A percentile compares a stretch with the other conserved stretches of the same genome.
These are phyloP conservation scores for Vulpes lagopus DNA, from an alignment of 2,113 vertebrate species.

Conservation along the genomic window DNA sequence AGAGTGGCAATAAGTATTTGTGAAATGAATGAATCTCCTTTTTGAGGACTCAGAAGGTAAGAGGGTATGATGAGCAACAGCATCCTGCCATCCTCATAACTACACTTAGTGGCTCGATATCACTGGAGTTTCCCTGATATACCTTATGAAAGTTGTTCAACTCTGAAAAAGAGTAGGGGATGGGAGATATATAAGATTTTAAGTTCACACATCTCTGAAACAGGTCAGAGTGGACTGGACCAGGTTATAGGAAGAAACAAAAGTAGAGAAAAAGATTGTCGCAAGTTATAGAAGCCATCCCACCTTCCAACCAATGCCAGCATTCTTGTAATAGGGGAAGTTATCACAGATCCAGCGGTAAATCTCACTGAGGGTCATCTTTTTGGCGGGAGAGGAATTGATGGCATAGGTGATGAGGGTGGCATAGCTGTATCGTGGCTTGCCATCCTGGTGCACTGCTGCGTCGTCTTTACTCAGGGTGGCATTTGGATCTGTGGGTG, in stretches of 20 bases:
- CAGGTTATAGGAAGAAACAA: background rate
- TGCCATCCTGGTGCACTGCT: constrained; percentile 92
- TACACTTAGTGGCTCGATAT: background rate
- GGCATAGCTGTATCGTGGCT: constrained; percentile 98
- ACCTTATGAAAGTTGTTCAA: background rate
- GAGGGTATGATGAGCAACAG: background rate
- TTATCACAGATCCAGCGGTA: constrained; percentile 99
- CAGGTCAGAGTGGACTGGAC: background rate
- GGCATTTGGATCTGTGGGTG: constrained; percentile 89
- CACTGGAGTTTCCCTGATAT: background rate
- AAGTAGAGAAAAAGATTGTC: background rate
- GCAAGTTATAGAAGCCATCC: background rate
- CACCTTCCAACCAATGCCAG: constrained; percentile 98
- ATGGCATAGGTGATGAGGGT: constrained; percentile 98
- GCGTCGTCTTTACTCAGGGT: constrained; percentile 90
- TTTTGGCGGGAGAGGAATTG: constrained; percentile 94
- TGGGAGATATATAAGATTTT: background rate
- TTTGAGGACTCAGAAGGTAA: background rate
- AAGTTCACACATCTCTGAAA: constrained; percentile 7
- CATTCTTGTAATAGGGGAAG: constrained; percentile 96
- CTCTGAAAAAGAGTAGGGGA: background rate
- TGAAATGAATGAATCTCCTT: constrained; percentile 46
- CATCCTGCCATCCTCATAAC: background rate
- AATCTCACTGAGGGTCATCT: constrained; percentile 97
- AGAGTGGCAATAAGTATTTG: background rate